These are phyloP conservation scores for Thamnophis sirtalis DNA, from an alignment of 2,113 vertebrate species.

Conservation along the genomic window DNA sequence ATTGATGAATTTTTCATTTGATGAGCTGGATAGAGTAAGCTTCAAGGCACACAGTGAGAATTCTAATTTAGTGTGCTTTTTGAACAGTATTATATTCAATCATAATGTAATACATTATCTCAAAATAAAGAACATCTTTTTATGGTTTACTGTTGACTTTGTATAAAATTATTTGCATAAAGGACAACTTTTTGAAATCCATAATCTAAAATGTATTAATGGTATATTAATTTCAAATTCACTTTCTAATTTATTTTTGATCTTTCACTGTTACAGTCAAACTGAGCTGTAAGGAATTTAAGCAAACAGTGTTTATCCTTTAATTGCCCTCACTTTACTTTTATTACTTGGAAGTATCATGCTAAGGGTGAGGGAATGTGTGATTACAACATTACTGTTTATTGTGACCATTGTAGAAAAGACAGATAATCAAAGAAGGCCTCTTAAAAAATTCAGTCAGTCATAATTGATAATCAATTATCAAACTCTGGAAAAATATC, in stretches of 20 bases:
- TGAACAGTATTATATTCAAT: slow-evolving; percentile 53
- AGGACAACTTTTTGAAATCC: slow-evolving; percentile 13
- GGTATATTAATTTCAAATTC: background rate
- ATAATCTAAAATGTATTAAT: slow-evolving; percentile 11
- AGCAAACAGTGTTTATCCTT: background rate
- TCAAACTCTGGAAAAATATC: background rate
- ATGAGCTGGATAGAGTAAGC: slow-evolving; percentile 76
- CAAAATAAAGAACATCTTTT: slow-evolving; percentile 30
- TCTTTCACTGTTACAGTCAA: background rate
- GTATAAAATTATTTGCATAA: slow-evolving; percentile 13
- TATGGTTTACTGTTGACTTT: fast-evolving
- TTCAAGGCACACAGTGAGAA: slow-evolving; percentile 74
- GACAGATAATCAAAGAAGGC: background rate
- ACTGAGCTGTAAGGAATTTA: background rate
- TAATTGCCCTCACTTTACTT: background rate
- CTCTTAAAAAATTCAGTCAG: background rate
- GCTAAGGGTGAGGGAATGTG: background rate
- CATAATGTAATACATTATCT: slow-evolving; percentile 43
- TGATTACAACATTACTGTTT: background rate
- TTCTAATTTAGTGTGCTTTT: slow-evolving; percentile 74
- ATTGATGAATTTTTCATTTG: slow-evolving; percentile 89
- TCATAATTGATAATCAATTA: background rate
- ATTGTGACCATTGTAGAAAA: background rate
- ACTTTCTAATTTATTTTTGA: background rate
- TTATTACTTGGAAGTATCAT: background rate